Percentiles rank a stretch among this genome's conserved stretches.
Evolutionary conservation across 2,888 invertebrate genomes (phyloP).

Genomic region (Aspidiotus destructor): DNA sequence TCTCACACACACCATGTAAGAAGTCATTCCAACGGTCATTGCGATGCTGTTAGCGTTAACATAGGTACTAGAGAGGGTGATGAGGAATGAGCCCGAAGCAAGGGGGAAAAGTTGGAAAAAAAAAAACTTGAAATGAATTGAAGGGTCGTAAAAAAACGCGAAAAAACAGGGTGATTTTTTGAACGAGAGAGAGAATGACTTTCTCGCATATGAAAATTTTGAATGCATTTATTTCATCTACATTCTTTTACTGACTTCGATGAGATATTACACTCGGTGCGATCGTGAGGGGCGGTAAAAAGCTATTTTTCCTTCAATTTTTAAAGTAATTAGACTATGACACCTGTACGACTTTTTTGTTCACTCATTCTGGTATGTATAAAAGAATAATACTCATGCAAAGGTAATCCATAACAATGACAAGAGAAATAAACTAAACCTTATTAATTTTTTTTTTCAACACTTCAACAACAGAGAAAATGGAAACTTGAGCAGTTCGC

Average conservation of each 20-base stretch:
- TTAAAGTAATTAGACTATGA: too few relatives aligned
- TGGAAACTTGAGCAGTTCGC: too few relatives aligned
- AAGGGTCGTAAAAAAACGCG: constrained; percentile 20
- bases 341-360: too few relatives aligned
- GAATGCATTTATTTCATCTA: constrained; percentile 24
- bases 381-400: too few relatives aligned
- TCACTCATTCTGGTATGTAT: too few relatives aligned
- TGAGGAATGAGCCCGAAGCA: background rate
- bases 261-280: too few relatives aligned
- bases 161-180: constrained; percentile 19
- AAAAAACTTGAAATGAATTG: constrained; percentile 23
- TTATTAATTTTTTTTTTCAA: too few relatives aligned
- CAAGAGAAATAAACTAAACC: too few relatives aligned
- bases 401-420: too few relatives aligned
- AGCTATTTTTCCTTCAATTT: too few relatives aligned
- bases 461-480: too few relatives aligned
- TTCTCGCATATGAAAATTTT: constrained; percentile 16
- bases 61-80: background rate
- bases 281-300: too few relatives aligned
- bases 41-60: constrained; percentile 22
- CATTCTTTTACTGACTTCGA: background rate
- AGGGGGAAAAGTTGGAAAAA: constrained; percentile 9
- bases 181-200: constrained; percentile 20
- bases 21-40: constrained; percentile 30
- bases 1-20: constrained; percentile 8